phyloP scores from a whole-genome alignment of 2,888 invertebrate species.

The Notocelia uddmanniana region DNA sequence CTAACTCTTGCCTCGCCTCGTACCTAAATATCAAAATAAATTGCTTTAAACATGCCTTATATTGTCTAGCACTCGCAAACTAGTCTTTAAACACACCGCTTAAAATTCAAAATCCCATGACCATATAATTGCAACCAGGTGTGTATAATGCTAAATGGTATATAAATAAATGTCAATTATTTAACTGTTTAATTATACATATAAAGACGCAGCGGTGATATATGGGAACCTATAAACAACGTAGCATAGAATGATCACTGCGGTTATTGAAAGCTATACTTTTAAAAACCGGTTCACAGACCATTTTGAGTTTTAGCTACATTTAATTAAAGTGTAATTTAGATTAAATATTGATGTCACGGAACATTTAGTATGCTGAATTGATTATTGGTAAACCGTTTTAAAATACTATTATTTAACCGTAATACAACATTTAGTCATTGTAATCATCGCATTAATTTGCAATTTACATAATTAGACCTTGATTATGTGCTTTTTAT shows the following conservation, averaged over 20 bases:
- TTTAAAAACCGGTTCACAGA: conserved; percentile 1
- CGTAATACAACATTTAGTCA: neutral
- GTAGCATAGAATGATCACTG: conserved; percentile 44
- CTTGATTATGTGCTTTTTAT: neutral
- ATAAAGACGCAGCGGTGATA: conserved; percentile 41
- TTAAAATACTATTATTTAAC: conserved; percentile 9
- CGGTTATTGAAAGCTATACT: conserved; percentile 46
- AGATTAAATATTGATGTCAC: neutral
- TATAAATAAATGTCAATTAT: conserved; percentile 24
- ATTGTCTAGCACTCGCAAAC: neutral
- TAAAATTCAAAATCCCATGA: neutral
- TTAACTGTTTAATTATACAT: conserved; percentile 45
- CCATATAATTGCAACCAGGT: neutral
- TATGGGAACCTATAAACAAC: conserved; percentile 45
- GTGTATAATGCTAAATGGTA: conserved; percentile 15
- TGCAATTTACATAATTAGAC: conserved; percentile 9
- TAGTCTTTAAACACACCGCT: neutral
- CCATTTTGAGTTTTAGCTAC: neutral
- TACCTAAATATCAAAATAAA: conserved; percentile 16
- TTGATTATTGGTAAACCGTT: conserved; percentile 23
- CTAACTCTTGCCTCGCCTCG: neutral
- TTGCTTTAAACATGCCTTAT: neutral
- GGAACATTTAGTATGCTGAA: conserved; percentile 19
- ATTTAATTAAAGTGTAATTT: conserved; percentile 1
- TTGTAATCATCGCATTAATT: neutral